Conservation (phyloP, 35 echinoderm and acorn worm genomes). For the Lytechinus variegatus region DNA sequence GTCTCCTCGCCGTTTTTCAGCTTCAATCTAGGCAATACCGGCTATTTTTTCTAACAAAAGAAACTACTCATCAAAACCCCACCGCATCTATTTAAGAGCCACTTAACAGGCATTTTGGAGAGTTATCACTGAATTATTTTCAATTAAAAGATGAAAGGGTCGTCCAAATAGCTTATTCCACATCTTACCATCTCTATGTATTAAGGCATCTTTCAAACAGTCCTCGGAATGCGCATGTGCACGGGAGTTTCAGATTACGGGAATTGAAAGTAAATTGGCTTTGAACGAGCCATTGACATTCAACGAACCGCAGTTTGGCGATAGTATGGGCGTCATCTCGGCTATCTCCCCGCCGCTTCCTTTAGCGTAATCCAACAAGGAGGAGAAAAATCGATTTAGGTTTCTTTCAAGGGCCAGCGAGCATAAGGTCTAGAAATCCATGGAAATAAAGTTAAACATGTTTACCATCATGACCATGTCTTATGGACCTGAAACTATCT, state of each 20-base stretch:
- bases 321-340: slow-evolving; percentile 24
- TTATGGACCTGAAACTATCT: too few relatives aligned
- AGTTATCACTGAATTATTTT: not conserved
- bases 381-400: slow-evolving; percentile 28
- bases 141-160: not conserved
- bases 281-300: slow-evolving; percentile 33
- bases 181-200: not conserved
- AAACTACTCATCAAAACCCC: not conserved
- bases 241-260: not conserved
- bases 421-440: not conserved
- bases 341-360: not conserved
- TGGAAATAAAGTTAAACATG: not conserved
- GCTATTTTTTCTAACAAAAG: too few relatives aligned
- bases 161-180: not conserved
- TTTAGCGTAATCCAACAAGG: slow-evolving; percentile 3
- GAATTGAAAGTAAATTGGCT: slow-evolving; percentile 45
- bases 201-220: slow-evolving; percentile 3
- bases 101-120: not conserved
- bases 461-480: not conserved
- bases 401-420: not conserved
- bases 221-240: not conserved
- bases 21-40: too few relatives aligned
- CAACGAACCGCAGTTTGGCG: not conserved
- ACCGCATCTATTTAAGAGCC: not conserved
- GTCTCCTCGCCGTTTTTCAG: too few relatives aligned